Percentiles rank a stretch among this genome's conserved stretches.
Conservation (phyloP, 2,888 invertebrate genomes). For the Dione juno region DNA sequence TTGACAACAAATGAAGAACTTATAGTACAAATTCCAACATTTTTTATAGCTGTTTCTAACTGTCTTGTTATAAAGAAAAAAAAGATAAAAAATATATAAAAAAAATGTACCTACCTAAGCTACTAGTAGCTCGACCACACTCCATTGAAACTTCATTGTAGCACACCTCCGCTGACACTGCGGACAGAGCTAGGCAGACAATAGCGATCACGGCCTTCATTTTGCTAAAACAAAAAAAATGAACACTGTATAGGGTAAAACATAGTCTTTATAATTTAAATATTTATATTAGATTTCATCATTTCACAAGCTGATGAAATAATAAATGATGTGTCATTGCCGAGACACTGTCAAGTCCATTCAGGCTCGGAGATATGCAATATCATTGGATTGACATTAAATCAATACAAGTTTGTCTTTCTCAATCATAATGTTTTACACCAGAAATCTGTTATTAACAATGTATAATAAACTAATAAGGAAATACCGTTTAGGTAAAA, state of each 20-base stretch:
- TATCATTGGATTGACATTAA: neutral
- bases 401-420: neutral
- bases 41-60: no score
- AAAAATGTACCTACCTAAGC: constrained; percentile 60
- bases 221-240: constrained; percentile 56
- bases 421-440: neutral
- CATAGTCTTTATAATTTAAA: no score
- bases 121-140: constrained; percentile 78
- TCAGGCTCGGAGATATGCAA: neutral
- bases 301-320: no score
- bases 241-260: no score
- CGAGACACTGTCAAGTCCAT: neutral
- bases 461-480: neutral
- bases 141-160: constrained; percentile 84
- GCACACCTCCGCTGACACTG: constrained; percentile 83
- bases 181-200: constrained; percentile 76
- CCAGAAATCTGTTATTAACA: neutral
- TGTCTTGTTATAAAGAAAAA: no score
- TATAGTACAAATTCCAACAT: no score
- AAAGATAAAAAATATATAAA: neutral
- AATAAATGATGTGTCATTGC: neutral
- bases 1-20: no score
- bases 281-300: no score
- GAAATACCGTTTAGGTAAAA: neutral
- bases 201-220: constrained; percentile 85